Percentiles rank a stretch among this genome's conserved stretches.
Evolutionary conservation across 1,140 invertebrate species (phyloP).

Genomic region (Dendrolimus punctatus): DNA sequence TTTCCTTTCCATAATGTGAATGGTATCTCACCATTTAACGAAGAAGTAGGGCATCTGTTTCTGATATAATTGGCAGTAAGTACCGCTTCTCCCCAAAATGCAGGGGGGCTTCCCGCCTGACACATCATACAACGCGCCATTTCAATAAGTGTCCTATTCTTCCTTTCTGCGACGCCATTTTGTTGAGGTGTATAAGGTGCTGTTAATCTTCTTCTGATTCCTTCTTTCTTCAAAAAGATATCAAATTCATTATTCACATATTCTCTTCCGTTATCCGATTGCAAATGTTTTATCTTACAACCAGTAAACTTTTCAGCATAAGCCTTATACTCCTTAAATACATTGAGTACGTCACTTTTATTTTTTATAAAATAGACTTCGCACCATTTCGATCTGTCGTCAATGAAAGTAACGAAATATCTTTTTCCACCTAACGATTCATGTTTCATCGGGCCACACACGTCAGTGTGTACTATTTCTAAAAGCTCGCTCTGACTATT

Average conservation of each 20-base stretch:
- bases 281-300: slow-evolving; percentile 17
- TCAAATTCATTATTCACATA: slow-evolving; percentile 19
- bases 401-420: slow-evolving; percentile 27
- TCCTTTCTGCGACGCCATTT: slow-evolving; percentile 13
- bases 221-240: slow-evolving; percentile 13
- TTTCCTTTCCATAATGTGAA: slow-evolving; percentile 24
- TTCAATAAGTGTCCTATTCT: slow-evolving; percentile 19
- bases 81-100: slow-evolving; percentile 4
- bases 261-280: slow-evolving; percentile 22
- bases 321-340: slow-evolving; percentile 20
- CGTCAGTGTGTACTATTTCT: slow-evolving; percentile 18
- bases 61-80: slow-evolving; percentile 10
- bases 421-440: slow-evolving; percentile 15
- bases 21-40: slow-evolving; percentile 13
- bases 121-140: slow-evolving; percentile 20
- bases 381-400: slow-evolving; percentile 20
- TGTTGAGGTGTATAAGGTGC: slow-evolving; percentile 15
- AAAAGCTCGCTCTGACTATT: slow-evolving; percentile 7
- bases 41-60: slow-evolving; percentile 9
- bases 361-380: slow-evolving; percentile 18
- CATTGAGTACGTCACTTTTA: slow-evolving; percentile 16
- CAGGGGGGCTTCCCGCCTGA: slow-evolving; percentile 11
- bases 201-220: slow-evolving; percentile 15
- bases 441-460: slow-evolving; percentile 19
- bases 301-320: slow-evolving; percentile 18